Base-by-base conservation (phyloP, 2,113 vertebrate species). In the Theristicus caerulescens region DNA sequence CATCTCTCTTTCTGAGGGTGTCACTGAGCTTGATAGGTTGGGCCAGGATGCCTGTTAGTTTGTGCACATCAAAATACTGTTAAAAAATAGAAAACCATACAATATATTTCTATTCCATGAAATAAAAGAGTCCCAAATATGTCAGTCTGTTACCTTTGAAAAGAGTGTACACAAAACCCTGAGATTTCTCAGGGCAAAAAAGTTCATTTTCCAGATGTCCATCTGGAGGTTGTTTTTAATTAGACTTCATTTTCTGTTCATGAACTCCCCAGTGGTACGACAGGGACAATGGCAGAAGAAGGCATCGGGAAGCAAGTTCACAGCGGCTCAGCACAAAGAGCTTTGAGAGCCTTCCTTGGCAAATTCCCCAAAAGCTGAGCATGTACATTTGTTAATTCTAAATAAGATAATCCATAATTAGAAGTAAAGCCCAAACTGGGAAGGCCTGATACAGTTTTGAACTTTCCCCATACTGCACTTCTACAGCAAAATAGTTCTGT, bases 351-450 rank as follows among this genome's bases (percentile, higher is more conserved):
- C n/a, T 80, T 74, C 62, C 67, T 77, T n/a, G 34, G 76, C 72
- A 64, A 79, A 6, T 9, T 51, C 87, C 52, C 66, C 84, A 34
- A 44, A 36, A 88, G 91, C 84, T 62, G 57, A 74, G 62, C 49
- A 21, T 1, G n/a, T 67, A 21, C 15, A 0, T 69, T 78, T 62
- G 40, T 74, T 96, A 91, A 91, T 93, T 59, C 87, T 26, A 72
- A 91, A 40, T 2, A 46, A 91, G 22, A 93, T 71, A 93, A 94
- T 73, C 70, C 70, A 44, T n/a, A 77, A 91, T 95, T 66, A 92
- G 57, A 85, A 77, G 31, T 20, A 87, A 95, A 94, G 61, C 87
- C 52, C 57, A 36, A 61, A 89, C n/a, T 40, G 78, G 64, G 36
- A 64, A 89, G 44, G 81, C 34, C 65, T 61, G 70, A 91, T 58